Conservation (phyloP, 2,888 invertebrate genomes). For the Drosophila antonietae region DNA sequence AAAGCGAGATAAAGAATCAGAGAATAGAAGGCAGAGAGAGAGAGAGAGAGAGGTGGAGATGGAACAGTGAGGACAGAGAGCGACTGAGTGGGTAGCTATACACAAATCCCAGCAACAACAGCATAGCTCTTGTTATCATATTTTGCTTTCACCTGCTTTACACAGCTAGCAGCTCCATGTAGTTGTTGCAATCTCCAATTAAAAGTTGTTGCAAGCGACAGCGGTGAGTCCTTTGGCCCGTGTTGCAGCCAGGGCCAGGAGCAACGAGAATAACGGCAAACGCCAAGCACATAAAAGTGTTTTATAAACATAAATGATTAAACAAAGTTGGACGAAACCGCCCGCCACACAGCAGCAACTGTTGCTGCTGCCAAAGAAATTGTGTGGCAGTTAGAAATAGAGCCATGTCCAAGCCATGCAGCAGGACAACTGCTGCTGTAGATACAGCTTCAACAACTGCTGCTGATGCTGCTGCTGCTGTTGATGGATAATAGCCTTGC, state of each 20-base stretch:
- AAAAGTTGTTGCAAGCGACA: constrained; percentile 62
- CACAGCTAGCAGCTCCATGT: constrained; percentile 3
- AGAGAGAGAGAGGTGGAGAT: background rate
- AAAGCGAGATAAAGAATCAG: constrained; percentile 1
- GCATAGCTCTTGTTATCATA: constrained; percentile 46
- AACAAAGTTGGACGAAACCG: constrained; percentile 59
- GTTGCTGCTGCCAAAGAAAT: constrained; percentile 19
- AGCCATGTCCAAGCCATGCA: constrained; percentile 23
- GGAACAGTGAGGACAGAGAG: background rate
- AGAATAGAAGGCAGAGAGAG: background rate
- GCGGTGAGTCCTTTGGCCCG: constrained; percentile 23
- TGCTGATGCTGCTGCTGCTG: constrained; percentile 7
- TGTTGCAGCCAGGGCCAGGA: constrained; percentile 30
- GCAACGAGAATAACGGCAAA: constrained; percentile 11
- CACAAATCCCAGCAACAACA: constrained; percentile 25
- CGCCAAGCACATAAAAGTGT: constrained; percentile 54
- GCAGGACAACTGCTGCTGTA: constrained; percentile 11
- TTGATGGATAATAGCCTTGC: constrained; percentile 57
- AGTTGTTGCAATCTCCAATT: constrained; percentile 71
- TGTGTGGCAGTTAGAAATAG: constrained; percentile 21
- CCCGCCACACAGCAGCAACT: constrained; percentile 16
- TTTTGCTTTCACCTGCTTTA: constrained; percentile 65
- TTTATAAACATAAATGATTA: constrained; percentile 75
- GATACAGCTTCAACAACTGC: background rate
- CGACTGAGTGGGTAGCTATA: background rate